Evolutionary conservation across 2,797 vertebrate species (phyloP), one percentile per base, ranked within the genome.

Genomic region (Mormyrops boulengeri): DNA sequence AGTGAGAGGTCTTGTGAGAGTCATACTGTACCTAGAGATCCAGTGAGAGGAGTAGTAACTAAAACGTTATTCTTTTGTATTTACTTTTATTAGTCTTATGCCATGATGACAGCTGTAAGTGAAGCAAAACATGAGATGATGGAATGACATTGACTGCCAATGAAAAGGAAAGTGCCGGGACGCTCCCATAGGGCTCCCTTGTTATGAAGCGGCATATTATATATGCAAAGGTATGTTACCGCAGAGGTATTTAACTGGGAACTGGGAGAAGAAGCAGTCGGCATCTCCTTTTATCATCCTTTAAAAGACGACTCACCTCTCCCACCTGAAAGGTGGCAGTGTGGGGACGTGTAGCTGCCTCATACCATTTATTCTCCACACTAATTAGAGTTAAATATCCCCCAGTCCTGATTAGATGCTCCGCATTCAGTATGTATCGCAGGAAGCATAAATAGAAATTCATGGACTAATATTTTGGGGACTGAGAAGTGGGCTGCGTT

Each of bases 161-260:
- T 93, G 92, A 89, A 94, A 94, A 93, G 93, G 89, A 91, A 95
- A 95, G 95, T 94, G 95, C 95, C 93, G 95, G 94, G 89, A 49
- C 95, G 93, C 91, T 89, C 69, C 90, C 95, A 94, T 93, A 95
- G 92, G 92, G 93, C 94, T 85, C 53, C 94, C 90, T 34, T 93
- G 95, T 95, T 95, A 95, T 92, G 95, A 92, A 90, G 89, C 90
- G 93, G 93, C 91, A 95, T 95, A 95, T 96, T 94, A 95, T 94
- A 95, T 93, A 95, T 95, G 95, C 92, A 95, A 95, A 96, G 91
- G 9, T 91, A 93, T 94, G 95, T 95, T 94, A 95, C 93, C 93
- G 94, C 91, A 93, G 94, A 95, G 62, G 89, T 94, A 94, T 91
- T 95, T 94, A 94, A 92, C 92, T 94, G 94, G 94, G 88, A 94